Evolutionary conservation across 1,140 invertebrate species (phyloP).

Genomic region (Atta texana): DNA sequence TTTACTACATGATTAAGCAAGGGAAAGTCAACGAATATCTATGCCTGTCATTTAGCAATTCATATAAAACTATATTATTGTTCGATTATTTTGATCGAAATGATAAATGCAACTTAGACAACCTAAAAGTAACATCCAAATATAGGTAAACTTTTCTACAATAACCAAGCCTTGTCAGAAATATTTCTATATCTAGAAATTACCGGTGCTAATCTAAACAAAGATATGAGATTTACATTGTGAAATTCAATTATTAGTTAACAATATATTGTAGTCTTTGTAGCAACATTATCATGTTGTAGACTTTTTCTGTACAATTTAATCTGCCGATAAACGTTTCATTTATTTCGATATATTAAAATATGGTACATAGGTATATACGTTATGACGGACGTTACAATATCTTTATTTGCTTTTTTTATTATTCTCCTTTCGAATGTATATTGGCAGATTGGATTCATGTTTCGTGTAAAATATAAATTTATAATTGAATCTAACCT

Average conservation of each 20-base stretch:
- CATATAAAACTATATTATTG: slow-evolving; percentile 23
- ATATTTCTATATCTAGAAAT: slow-evolving; percentile 14
- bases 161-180: slow-evolving; percentile 15
- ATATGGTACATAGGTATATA: slow-evolving; percentile 73
- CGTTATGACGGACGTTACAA: slow-evolving; percentile 34
- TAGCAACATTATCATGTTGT: slow-evolving; percentile 41
- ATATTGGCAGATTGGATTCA: slow-evolving; percentile 47
- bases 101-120: slow-evolving; percentile 37
- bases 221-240: slow-evolving; percentile 33
- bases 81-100: slow-evolving; percentile 14
- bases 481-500: slow-evolving; percentile 47
- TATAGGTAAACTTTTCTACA: slow-evolving; percentile 15
- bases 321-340: slow-evolving; percentile 70
- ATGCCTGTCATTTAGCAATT: background rate
- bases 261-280: slow-evolving; percentile 55
- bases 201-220: slow-evolving; percentile 39
- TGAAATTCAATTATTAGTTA: slow-evolving; percentile 35
- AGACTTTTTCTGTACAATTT: slow-evolving; percentile 54
- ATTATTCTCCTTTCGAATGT: slow-evolving; percentile 17
- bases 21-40: slow-evolving; percentile 12
- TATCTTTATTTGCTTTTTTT: slow-evolving; percentile 20
- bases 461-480: slow-evolving; percentile 56
- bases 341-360: slow-evolving; percentile 70
- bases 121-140: background rate
- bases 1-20: slow-evolving; percentile 27